Base-by-base conservation (phyloP, 2,113 vertebrate species). In the Bagarius yarrelli region DNA sequence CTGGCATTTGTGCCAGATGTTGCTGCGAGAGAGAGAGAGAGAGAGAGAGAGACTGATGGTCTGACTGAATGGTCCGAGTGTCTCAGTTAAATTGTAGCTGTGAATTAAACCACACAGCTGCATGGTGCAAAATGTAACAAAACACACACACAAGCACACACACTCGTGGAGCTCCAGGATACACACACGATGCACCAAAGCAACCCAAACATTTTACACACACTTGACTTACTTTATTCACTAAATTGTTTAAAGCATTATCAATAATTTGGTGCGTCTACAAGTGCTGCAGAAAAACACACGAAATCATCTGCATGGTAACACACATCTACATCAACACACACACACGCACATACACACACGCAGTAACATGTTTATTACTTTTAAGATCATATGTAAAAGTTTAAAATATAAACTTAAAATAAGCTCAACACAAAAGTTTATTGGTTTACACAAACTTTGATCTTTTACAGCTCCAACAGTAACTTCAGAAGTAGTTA, bases 1-100 rank as follows among this genome's bases (percentile, higher is more conserved):
- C 25, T 72, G 69, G 36, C 40, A n/a, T 67, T 32, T 67, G 19
- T n/a, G 66, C 66, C 66, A 72, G 70, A 72, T 73, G 70, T 73
- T 73, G 18, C 70, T 55, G 9, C 44, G 9, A 47, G 44, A 47
- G 3, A 40, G 21, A 27, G 25, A 19, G 15, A 53, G 14, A n/a
- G 57, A 16, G 70, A n/a, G 50, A 15, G 57, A 27, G 57, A 60
- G 57, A 19, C 44, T 47, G 21, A n/a, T n/a, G n/a, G n/a, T n/a
- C n/a, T n/a, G n/a, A 23, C 9, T 23, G 44, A 50, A 25, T 47
- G 40, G 32, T 15, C 23, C 3, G 23, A 8, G 1, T 8, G 66
- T 70, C 66, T 71, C n/a, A 12, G 25, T 13, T 27, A 53, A 72
- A 72, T 53, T 52, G 47, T 32, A 53, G 70, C 25, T 21, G 11